Evolutionary conservation across 2,113 vertebrate species (phyloP), one percentile per base, ranked within the genome.

Genomic region (Rhinoptilus africanus): DNA sequence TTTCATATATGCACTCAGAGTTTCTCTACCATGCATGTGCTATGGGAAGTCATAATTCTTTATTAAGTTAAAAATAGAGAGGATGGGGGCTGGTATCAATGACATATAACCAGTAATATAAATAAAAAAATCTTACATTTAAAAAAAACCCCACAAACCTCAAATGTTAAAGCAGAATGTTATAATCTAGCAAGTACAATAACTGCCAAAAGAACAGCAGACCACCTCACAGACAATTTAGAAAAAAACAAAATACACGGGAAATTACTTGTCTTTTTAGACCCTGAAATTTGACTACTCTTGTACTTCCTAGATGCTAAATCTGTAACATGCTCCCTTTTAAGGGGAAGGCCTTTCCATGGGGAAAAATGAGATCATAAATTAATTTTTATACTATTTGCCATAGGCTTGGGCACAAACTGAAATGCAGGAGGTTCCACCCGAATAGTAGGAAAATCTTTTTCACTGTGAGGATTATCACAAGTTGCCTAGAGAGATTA

Each of bases 121-220:
- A 78, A 63, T 35, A 56, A 80, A 47, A 47, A 13, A 87, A 26
- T 67, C 28, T 77, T 56, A 71, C 39, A 64, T 53, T 59, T 27
- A 2, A 37, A 77, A 37, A 63, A 57, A 1, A 0, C 0, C 11
- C 12, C 51, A 3, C 7, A n/a, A 64, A 56, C 12, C 3, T 63
- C 53, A 60, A 23, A 54, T 54, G 18, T 63, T 87, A 73, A 77
- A 56, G 8, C 34, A 67, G 20, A 72, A 17, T 64, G 4, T 60
- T 53, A 22, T 12, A 35, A 53, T 41, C 13, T 62, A 53, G 10
- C 30, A 56, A 32, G 12, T 37, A 35, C 11, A 22, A 4, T 72
- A 75, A 68, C 17, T 93, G 20, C 28, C 16, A 51, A 34, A 74
- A 26, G 41, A 85, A 60, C 12, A 69, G 48, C 53, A 66, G 45